These are phyloP conservation scores for Rhinolophus sinicus DNA, from an alignment of 2,113 vertebrate species.

Conservation along the genomic window DNA sequence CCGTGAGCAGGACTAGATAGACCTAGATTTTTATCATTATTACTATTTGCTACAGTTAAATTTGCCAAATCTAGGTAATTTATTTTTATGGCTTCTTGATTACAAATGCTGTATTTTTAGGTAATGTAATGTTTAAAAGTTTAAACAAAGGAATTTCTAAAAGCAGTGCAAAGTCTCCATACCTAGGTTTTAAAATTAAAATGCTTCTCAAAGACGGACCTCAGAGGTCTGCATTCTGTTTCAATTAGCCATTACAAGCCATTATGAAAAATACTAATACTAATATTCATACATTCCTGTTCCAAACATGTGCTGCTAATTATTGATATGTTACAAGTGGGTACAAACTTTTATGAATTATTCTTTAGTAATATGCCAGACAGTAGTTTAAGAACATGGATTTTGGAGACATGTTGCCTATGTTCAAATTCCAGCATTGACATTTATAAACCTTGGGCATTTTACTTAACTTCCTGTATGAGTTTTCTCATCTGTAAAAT, in stretches of 20 bases:
- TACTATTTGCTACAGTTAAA: not conserved
- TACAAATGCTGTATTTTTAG: not conserved
- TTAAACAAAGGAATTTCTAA: conserved; percentile 27
- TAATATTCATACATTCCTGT: not conserved
- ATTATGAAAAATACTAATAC: not conserved
- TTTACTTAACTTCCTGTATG: not conserved
- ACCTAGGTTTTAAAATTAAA: conserved; percentile 24
- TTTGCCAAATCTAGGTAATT: not conserved
- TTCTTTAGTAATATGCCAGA: not conserved
- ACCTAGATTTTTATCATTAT: not conserved
- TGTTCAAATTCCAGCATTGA: not conserved
- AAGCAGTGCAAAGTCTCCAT: not conserved
- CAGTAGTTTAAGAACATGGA: not conserved
- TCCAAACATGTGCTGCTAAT: conserved; percentile 18
- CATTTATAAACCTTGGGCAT: not conserved
- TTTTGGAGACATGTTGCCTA: not conserved
- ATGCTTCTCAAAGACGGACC: not conserved
- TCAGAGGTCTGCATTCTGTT: conserved; percentile 6
- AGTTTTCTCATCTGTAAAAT: not conserved
- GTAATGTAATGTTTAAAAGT: not conserved
- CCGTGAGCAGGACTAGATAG: not conserved
- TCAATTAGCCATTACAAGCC: not conserved
- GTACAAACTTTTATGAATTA: conserved; percentile 14
- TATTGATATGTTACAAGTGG: not conserved
- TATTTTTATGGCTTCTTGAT: conserved; percentile 39